Base-by-base conservation (phyloP, 2,797 vertebrate species). In the Typhlichthys subterraneus region DNA sequence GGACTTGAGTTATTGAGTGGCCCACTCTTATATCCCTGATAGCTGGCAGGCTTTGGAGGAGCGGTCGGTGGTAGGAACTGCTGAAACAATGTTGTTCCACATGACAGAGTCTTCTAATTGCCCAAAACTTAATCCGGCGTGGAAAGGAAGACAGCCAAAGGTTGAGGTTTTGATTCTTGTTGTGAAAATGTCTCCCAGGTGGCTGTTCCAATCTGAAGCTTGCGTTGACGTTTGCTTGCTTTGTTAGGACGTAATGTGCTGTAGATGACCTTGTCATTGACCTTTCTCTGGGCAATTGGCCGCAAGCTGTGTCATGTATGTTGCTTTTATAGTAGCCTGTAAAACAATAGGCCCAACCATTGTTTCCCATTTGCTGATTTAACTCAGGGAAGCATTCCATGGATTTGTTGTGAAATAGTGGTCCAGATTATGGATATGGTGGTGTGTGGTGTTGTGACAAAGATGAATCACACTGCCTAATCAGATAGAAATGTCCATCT, bases 81-180 rank as follows among this genome's bases (percentile, higher is more conserved):
- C 75, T 73, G 67, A 86, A 86, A 83, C 82, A 67, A 67, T 65
- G 74, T 76, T 60, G 89, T 91, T 92, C 84, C 89, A 84, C 83
- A 69, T 87, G 90, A 87, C 63, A 65, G 87, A 84, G 60, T 88
- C 88, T 78, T 64, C 60, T 89, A 91, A 90, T 90, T 90, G 77
- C 89, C 84, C 14, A 65, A 77, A 76, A 83, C 54, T 72, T 69
- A 86, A 88, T 89, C 64, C 74, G 59, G 64, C 15, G 67, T 62
- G 77, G 72, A 65, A 80, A 59, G 52, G 71, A 58, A 75, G 63
- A 63, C 53, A 63, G 74, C 51, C 63, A 66, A 57, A 57, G 72
- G 61, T 61, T 50, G 69, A 61, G 68, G 69, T 51, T 56, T 63
- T 58, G 53, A 29, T 10, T 49, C 55, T 33, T 55, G 59, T 83